Evolutionary conservation across 2,113 vertebrate genomes (phyloP).

Genomic region (Nothobranchius furzeri): DNA sequence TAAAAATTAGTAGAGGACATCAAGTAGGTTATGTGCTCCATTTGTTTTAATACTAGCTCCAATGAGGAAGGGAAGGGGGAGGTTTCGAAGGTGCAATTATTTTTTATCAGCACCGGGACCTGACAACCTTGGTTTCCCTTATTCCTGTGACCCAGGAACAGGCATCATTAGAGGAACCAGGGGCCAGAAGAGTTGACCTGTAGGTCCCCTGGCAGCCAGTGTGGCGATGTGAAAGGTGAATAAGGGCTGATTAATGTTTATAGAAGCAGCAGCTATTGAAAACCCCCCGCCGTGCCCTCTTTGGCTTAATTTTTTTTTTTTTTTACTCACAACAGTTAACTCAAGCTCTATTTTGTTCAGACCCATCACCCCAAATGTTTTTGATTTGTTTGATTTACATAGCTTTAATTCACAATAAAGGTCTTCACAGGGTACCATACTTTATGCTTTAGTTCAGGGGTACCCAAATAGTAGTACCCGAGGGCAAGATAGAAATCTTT

Average conservation of each 20-base stretch:
- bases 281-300: not conserved
- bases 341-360: not conserved
- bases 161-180: conserved; percentile 62
- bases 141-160: conserved; percentile 57
- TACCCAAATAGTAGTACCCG: too few relatives aligned
- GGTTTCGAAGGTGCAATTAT: conserved; percentile 60
- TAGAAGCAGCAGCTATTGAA: conserved; percentile 39
- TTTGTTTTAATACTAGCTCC: conserved; percentile 40
- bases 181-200: conserved; percentile 59
- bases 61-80: conserved; percentile 14
- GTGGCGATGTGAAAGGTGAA: conserved; percentile 38
- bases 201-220: conserved; percentile 26
- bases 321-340: not conserved
- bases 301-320: not conserved
- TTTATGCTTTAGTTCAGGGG: too few relatives aligned
- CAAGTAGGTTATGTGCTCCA: conserved; percentile 39
- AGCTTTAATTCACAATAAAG: not conserved
- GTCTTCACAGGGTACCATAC: not conserved
- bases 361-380: not conserved
- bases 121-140: conserved; percentile 36
- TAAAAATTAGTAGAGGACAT: conserved; percentile 52
- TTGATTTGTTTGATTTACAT: too few relatives aligned
- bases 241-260: conserved; percentile 64
- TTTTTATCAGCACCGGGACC: conserved; percentile 38
- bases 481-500: too few relatives aligned